Base-by-base conservation (phyloP, 2,888 invertebrate genomes). In the Mythimna albipuncta region DNA sequence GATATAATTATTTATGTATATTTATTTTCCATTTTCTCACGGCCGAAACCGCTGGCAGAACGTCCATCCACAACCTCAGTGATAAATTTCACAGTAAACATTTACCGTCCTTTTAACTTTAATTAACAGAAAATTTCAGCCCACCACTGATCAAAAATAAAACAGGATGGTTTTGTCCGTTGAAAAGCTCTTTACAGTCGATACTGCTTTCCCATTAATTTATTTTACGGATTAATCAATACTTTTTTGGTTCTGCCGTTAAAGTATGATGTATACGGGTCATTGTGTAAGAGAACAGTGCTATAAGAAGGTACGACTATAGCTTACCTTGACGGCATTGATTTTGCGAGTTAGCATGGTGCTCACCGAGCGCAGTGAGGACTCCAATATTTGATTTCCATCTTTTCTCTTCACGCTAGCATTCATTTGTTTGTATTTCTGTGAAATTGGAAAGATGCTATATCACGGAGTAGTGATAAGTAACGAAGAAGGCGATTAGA, bases 331-430 rank as follows among this genome's bases (percentile, higher is more conserved):
- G 72, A 99, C 98, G n/a, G 99, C 98, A 88, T 98, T 98, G 96
- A 98, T 98, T 97, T 99, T 99, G 87, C 98, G 97, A 61, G 98
- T 97, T 85, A 99, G 97, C 98, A 99, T 98, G 69, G 97, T 97
- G 79, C 98, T 98, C 72, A 99, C 98, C 88, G 98, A 98, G 69
- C 97, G 97, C 69, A 98, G 97, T 77, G 99, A 98, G 74, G 98
- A 98, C 77, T 97, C 97, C 84, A 99, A 97, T 89, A 99, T 97
- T 87, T 97, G 97, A 72, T 97, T 96, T 58, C 99, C 98, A 93
- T 99, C 98, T 92, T 98, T 98, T 79, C 97, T 96, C 91, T 97
- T 97, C 3, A 99, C 98, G 87, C 97, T 97, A 0, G 98, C 98
- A 92, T 98, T 98, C 93, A 97, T 97, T 88, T 97, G 97, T 92